Conservation (phyloP, 2,888 invertebrate genomes). For the Branchipolynoe longqiensis region DNA sequence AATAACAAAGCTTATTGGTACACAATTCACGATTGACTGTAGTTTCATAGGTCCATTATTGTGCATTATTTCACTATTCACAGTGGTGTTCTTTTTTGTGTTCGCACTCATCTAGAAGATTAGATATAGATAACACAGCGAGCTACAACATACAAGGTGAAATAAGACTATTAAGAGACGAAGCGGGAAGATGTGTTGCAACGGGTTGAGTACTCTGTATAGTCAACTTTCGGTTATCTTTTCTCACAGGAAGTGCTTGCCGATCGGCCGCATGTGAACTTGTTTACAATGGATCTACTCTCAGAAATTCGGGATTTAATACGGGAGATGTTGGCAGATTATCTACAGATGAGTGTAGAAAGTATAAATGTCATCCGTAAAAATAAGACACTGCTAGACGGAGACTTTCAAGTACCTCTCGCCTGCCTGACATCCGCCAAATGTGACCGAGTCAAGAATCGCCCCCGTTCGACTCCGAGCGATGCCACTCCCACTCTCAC, state of each 20-base stretch:
- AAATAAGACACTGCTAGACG: slow-evolving; percentile 8
- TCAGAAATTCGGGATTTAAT: slow-evolving; percentile 8
- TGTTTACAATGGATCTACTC: slow-evolving; percentile 29
- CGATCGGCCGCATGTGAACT: slow-evolving; percentile 14
- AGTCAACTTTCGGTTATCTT: not conserved
- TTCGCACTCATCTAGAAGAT: too few species aligned
- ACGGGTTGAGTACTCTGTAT: not conserved
- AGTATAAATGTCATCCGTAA: slow-evolving; percentile 16
- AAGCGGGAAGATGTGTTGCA: slow-evolving; percentile 1
- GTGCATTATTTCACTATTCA: too few species aligned
- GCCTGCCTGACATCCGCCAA: not conserved
- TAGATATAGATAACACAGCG: too few species aligned
- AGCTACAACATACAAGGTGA: too few species aligned
- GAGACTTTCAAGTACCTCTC: slow-evolving; percentile 21
- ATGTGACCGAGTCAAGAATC: too few species aligned
- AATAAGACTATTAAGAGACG: too few species aligned
- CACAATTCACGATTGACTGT: too few species aligned
- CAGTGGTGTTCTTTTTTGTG: too few species aligned
- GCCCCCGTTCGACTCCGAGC: too few species aligned
- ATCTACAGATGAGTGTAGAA: not conserved
- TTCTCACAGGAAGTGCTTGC: not conserved
- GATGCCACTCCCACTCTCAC: too few species aligned
- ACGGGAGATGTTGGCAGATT: not conserved
- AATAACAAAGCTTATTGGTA: too few species aligned
- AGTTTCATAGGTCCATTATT: too few species aligned